Base-by-base conservation (phyloP, 2,888 invertebrate species). In the Eilema griseolum region DNA sequence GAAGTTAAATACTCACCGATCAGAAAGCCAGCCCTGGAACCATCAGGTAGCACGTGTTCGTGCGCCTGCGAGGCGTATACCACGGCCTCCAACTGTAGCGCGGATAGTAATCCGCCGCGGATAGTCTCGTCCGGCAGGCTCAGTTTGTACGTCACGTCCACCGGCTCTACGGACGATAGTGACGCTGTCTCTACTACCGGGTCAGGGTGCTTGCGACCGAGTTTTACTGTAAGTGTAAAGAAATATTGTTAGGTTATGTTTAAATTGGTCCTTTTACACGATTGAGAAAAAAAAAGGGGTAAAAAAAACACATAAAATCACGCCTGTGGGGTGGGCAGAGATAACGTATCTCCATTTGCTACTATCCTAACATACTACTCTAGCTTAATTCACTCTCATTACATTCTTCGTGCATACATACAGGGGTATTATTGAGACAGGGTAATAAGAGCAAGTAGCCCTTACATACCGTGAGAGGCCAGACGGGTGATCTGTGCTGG, bases 111-210 rank as follows among this genome's bases (percentile, higher is more conserved):
- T 0, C 99, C 99, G 69, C 96, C 96, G 87, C 98, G 97, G 70
- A 99, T 97, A 0, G 97, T 97, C 81, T 98, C 97, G 69, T 97
- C 97, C 0, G 99, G 99, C 82, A 98, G 96, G 14, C 98, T 97
- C 67, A 98, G 79, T 79, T 96, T 96, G 94, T 99, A 99, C 95
- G 98, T 98, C 69, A 99, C 98, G 90, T 99, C 98, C 1, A 98
- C 98, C 0, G 99, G 99, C 86, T 98, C 98, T 67, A 99, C 99
- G 57, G 99, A 99, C 0, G 99, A 98, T 61, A 99, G 95, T 0
- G 99, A 99, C 12, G 99, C 99, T 0, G 99, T 99, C 93, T 99
- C 99, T 12, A 99, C 99, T 10, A 99, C 99, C 0, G 99, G 98
- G 95, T 99, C 99, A 0, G 99, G 99, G 96, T 99, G 99, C 88